A percentile compares a stretch with the other conserved stretches of the same genome.
These are phyloP conservation scores for Bilobella aurantiaca DNA, from an alignment of 1,140 invertebrate species.

Conservation along the genomic window DNA sequence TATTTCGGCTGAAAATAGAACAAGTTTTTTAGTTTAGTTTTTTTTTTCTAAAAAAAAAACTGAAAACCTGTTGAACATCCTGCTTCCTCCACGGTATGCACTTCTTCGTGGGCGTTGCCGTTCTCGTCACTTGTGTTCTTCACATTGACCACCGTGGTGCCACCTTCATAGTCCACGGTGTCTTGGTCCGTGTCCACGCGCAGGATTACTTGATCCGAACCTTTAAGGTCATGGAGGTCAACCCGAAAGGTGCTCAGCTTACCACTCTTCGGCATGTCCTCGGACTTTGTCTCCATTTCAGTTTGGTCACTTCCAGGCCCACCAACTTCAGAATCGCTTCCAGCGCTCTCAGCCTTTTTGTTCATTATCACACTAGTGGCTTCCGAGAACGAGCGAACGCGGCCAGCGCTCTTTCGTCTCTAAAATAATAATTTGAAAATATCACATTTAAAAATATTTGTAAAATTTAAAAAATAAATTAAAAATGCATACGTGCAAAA, in stretches of 20 bases:
- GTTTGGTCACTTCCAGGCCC: background rate
- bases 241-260: background rate
- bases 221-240: background rate
- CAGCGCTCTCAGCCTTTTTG: background rate
- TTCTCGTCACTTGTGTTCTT: background rate
- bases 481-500: background rate
- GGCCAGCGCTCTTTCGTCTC: conserved; percentile 1
- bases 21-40: background rate
- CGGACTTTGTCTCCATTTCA: background rate
- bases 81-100: background rate
- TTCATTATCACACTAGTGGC: background rate
- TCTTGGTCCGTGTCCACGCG: background rate
- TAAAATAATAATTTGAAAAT: background rate
- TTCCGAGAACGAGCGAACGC: background rate
- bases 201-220: background rate
- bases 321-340: background rate
- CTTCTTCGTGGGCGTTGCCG: background rate
- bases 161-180: background rate
- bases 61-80: background rate
- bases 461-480: background rate
- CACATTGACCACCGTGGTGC: background rate
- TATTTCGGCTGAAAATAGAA: background rate
- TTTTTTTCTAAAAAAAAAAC: background rate
- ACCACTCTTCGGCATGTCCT: background rate
- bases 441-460: background rate